These are phyloP conservation scores for Cyprinus carpio DNA, from an alignment of 2,113 vertebrate species.

Conservation along the genomic window DNA sequence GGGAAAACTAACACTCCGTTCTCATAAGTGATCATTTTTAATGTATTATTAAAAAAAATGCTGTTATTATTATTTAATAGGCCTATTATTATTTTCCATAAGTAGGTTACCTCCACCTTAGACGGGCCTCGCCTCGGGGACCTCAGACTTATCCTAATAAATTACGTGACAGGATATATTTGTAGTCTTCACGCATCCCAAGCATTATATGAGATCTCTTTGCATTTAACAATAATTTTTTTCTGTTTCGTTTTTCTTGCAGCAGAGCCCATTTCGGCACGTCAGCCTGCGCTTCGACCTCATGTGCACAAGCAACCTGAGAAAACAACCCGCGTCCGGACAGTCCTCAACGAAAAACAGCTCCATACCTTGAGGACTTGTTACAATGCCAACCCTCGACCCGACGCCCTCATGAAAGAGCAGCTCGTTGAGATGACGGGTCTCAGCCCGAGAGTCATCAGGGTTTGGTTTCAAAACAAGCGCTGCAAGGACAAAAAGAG, in stretches of 20 bases:
- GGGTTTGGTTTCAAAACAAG: slow-evolving; percentile 99
- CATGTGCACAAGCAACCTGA: slow-evolving; percentile 98
- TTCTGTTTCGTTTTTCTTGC: slow-evolving; percentile 64
- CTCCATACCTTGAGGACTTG: slow-evolving; percentile 98
- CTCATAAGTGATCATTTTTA: background rate
- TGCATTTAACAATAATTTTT: background rate
- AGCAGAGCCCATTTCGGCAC: slow-evolving; percentile 98
- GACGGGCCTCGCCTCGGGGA: background rate
- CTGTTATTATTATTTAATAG: background rate
- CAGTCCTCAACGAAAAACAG: slow-evolving; percentile 98
- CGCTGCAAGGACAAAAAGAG: slow-evolving; percentile 98
- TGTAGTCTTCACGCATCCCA: background rate
- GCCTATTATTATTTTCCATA: background rate
- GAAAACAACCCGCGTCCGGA: slow-evolving; percentile 96
- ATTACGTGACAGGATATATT: background rate
- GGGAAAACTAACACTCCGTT: background rate
- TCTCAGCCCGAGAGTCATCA: slow-evolving; percentile 94
- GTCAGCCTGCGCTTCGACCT: slow-evolving; percentile 91
- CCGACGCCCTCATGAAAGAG: slow-evolving; percentile 99
- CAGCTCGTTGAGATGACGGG: slow-evolving; percentile 99
- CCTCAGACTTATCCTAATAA: background rate
- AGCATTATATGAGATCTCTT: slow-evolving; percentile 9
- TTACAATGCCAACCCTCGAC: slow-evolving; percentile 96
- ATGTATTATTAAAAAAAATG: background rate
- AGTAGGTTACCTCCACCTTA: background rate